Base-by-base conservation (phyloP, 1,140 invertebrate genomes). In the Cyclargus thomasi region DNA sequence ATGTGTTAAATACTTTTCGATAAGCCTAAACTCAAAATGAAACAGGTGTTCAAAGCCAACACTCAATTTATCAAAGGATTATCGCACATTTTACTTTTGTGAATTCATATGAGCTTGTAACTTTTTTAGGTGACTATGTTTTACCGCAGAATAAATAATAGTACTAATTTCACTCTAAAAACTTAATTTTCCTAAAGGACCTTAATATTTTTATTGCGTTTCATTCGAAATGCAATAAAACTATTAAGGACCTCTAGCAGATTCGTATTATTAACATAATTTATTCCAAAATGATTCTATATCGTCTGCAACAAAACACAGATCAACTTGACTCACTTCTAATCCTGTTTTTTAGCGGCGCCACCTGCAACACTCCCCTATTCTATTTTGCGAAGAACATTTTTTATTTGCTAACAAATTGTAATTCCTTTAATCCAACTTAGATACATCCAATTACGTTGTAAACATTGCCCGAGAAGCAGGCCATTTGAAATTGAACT, bases 361-460 rank as follows among this genome's bases (percentile, higher is more conserved):
- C 81, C 82, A 87, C 85, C 85, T 85, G 86, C 85, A 87, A 73
- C 78, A 63, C 68, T 69, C 81, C 81, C 81, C 83, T 72, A 74
- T 65, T 17, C 67, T 64, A 71, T 78, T 75, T 72, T 70, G 70
- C 67, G 66, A 69, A 67, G 70, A 77, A 65, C 74, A 73, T 85
- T 89, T 89, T 87, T 88, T 84, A 86, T 82, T 78, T 75, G 75
- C 78, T 73, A 79, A 80, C 85, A 87, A 87, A 85, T 89, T 85
- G 81, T 89, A 87, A 87, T 89, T 78, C 85, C 81, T 82, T 79
- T 89, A 89, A 89, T 89, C 86, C 86, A 79, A 82, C 70, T 85
- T 85, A 81, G 79, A 85, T 83, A 83, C 83, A 86, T 88, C 80
- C 84, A 88, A 88, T 88, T 88, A 85, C 82, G 81, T 82, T 69